phyloP scores from a whole-genome alignment of 2,113 vertebrate species.

The cattle (Bos taurus) region ARS-UCD2.0 NC_037337.1:78328001-78328500 shows the following conservation, averaged over 20 bases:
- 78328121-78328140: neutral
- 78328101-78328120: neutral
- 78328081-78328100: neutral
- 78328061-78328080: neutral
- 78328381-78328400: neutral
- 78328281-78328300: neutral
- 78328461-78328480: neutral
- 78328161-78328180: neutral
- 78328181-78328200: neutral
- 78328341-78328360: neutral
- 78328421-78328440: neutral
- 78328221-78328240: neutral
- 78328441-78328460: neutral
- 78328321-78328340: neutral
- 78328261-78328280: slow-evolving; percentile 13
- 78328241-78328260: neutral
- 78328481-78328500: fast-evolving
- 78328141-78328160: neutral
- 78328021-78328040: slow-evolving; percentile 2
- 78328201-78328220: slow-evolving; percentile 38
- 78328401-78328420: neutral
- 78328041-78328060: neutral
- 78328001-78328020: neutral
- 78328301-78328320: neutral
- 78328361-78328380: too few species aligned